Base-by-base conservation (phyloP, 2,797 vertebrate species). In the Bucorvus abyssinicus region DNA sequence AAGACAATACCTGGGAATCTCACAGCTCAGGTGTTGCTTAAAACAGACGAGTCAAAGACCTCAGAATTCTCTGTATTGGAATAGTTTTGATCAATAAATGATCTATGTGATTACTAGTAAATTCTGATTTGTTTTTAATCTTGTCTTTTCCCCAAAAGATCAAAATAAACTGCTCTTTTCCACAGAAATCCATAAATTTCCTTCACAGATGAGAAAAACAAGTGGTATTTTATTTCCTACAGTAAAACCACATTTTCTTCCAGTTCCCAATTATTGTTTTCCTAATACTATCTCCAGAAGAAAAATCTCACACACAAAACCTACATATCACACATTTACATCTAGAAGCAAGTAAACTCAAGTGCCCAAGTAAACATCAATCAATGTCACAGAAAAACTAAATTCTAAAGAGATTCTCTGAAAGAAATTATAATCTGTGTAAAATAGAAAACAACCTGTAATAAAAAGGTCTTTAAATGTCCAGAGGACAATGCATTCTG, bases 391-490 rank as follows among this genome's bases (percentile, higher is more conserved):
- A 53, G 27, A 16, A 70, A 93, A 89, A 65, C 32, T 63, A 15
- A 92, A 91, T 76, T 94, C 93, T 87, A 84, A 89, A 86, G 87
- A 84, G 95, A 91, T 93, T 93, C 65, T 89, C 73, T 60, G 63
- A 85, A 91, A 91, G 30, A 92, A 91, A 93, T 50, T 65, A 89
- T 94, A 94, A 94, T 44, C 53, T 89, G 79, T 79, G 19, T 65
- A 92, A 97, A 96, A 87, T 2, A 91, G 84, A 86, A 97, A 96
- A 79, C 69, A 85, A 95, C 83, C 80, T 85, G 81, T 86, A 97
- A 94, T 84, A 84, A 96, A 94, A 94, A 71, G 81, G 82, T 44
- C 91, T 97, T 96, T 95, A 97, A 96, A 96, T 95, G 84, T 94
- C 91, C 84, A 85, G 76, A 80, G 94, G 75, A 95, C 79, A 91